Conservation (phyloP, 2,113 vertebrate genomes). For the Puffinus mauretanicus region DNA sequence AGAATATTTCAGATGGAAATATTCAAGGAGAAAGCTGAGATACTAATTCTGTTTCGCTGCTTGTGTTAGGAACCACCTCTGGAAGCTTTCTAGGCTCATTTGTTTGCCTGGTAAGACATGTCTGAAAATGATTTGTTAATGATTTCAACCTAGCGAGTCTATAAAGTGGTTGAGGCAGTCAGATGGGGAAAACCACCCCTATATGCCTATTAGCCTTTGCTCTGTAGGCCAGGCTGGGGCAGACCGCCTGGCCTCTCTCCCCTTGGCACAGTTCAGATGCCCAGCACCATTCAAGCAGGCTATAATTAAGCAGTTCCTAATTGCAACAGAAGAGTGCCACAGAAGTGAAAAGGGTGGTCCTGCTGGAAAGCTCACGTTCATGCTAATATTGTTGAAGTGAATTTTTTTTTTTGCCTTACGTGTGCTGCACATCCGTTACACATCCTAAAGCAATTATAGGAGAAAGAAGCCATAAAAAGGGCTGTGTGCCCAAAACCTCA, state of each 20-base stretch:
- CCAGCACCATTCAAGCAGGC: not conserved
- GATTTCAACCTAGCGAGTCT: not conserved
- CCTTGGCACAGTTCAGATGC: not conserved
- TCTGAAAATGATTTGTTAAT: not conserved
- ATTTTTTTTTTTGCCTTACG: not conserved
- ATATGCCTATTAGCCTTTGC: not conserved
- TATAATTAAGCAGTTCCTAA: not conserved
- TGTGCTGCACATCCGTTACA: not conserved
- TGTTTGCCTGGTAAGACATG: not conserved
- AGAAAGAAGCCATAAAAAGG: constrained; percentile 20
- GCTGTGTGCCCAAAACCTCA: constrained; percentile 42
- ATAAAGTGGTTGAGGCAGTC: not conserved
- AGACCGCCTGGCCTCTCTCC: accelerated
- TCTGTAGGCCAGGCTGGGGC: not conserved
- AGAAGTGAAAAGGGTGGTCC: not conserved
- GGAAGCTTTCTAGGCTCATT: not conserved
- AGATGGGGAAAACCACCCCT: not conserved
- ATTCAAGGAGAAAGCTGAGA: not conserved
- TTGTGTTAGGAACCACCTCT: not conserved
- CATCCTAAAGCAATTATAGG: not conserved
- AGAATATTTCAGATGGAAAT: not conserved
- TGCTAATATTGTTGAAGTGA: not conserved
- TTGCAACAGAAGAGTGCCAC: not conserved
- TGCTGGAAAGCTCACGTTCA: not conserved
- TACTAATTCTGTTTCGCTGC: not conserved